Evolutionary conservation across 2,888 invertebrate genomes (phyloP).

Genomic region (Crossocerus cetratus): DNA sequence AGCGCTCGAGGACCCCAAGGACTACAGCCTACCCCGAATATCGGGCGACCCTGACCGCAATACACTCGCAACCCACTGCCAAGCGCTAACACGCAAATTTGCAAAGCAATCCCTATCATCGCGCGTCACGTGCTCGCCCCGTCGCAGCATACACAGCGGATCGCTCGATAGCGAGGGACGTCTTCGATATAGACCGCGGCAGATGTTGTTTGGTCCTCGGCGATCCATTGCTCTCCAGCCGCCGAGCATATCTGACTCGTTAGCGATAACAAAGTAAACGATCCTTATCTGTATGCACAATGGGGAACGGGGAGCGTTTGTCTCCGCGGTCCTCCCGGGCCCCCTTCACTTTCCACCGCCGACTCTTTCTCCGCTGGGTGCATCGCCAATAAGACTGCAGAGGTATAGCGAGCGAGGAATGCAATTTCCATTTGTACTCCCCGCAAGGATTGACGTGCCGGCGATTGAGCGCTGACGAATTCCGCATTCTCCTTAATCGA

Average conservation of each 20-base stretch:
- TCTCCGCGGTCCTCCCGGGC: too few relatives aligned
- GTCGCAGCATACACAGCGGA: neutral
- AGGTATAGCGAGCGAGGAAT: too few relatives aligned
- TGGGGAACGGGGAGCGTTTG: too few relatives aligned
- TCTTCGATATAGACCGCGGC: neutral
- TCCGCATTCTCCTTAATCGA: too few relatives aligned
- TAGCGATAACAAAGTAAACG: conserved; percentile 7
- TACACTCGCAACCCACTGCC: neutral
- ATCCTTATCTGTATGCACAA: neutral
- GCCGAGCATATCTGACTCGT: neutral
- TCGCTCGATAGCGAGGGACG: neutral
- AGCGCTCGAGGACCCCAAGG: too few relatives aligned
- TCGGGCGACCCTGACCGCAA: neutral
- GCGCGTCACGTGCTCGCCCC: neutral
- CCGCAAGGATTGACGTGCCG: too few relatives aligned
- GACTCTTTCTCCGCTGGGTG: too few relatives aligned
- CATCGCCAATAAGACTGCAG: too few relatives aligned
- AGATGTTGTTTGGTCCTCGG: neutral
- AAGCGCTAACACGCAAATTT: neutral
- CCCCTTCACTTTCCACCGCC: too few relatives aligned
- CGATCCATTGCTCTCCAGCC: neutral
- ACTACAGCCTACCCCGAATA: neutral
- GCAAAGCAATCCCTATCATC: neutral
- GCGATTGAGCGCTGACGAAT: too few relatives aligned
- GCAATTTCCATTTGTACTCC: too few relatives aligned